Base-by-base conservation (phyloP, 2,888 invertebrate species). In the Catocala fraxini region DNA sequence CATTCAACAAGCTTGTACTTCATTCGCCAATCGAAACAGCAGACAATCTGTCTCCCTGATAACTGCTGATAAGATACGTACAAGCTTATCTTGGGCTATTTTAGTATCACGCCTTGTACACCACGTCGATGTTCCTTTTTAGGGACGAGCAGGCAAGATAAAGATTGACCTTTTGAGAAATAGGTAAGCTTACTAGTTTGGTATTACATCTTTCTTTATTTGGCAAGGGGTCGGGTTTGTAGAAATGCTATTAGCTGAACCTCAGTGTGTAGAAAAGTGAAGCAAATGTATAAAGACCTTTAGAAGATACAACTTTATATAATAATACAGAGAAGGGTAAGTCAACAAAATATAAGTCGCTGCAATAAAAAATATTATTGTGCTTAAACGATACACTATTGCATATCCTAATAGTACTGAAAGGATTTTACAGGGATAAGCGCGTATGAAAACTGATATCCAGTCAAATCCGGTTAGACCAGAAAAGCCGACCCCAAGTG, bases 41-140 rank as follows among this genome's bases (percentile, higher is more conserved):
- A 84, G 84, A 84, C 84, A 81, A 78, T 80, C 75, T 67, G 84
- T 74, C 84, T 81, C 75, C 61, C 5, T 54, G 84, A 84, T 84
- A 84, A 84, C 33, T 13, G 77, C 78, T 79, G 73, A 54, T 64
- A 67, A 63, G 62, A 63, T 60, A 64, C 57, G 70, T 48, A 35
- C n/a, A 35, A 34, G 12, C 12, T 77, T 77, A 77, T 76, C 77
- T 63, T 59, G 5, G 52, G 65, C 71, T 80, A 80, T 81, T 76
- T 76, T 77, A 79, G 77, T 74, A 58, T 48, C 59, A 58, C 61
- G 65, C 51, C 53, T 45, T 51, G 45, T 69, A 62, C 64, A 48
- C 60, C 65, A 65, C 10, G 46, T 1, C 58, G 56, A 71, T 56
- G 59, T 71, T 65, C 65, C 68, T 70, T 68, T 75, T 52, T 45